Evolutionary conservation across 2,797 vertebrate species (phyloP).

Genomic region (Siniperca scherzeri): DNA sequence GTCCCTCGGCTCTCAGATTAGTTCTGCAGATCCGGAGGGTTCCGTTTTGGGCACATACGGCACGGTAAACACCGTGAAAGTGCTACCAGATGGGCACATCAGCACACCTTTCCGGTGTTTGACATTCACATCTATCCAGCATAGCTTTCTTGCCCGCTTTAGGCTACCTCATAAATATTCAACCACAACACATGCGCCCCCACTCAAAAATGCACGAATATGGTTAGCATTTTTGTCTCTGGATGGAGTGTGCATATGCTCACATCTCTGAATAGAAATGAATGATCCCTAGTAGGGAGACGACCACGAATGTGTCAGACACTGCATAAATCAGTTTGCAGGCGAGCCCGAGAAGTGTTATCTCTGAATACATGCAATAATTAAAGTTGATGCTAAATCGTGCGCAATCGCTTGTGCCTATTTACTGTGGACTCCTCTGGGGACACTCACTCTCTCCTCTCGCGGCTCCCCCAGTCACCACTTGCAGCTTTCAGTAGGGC

Average conservation of each 20-base stretch:
- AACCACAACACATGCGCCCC: constrained; percentile 78
- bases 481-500: constrained; percentile 69
- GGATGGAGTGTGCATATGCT: constrained; percentile 59
- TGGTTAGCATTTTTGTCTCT: constrained; percentile 56
- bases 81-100: constrained; percentile 84
- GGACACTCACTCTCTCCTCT: constrained; percentile 47
- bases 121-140: constrained; percentile 71
- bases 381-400: constrained; percentile 77
- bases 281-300: constrained; percentile 41
- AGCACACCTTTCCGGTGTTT: constrained; percentile 81
- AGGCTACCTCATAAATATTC: constrained; percentile 83
- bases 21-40: constrained; percentile 79
- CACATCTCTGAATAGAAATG: constrained; percentile 67
- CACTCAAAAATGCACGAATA: constrained; percentile 69
- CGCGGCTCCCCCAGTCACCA: constrained; percentile 51
- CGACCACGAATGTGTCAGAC: constrained; percentile 56
- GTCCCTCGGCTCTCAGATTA: constrained; percentile 73
- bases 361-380: constrained; percentile 75
- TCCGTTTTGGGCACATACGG: constrained; percentile 77
- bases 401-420: constrained; percentile 69
- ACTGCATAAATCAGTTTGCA: constrained; percentile 70
- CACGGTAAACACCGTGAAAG: constrained; percentile 81
- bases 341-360: constrained; percentile 67
- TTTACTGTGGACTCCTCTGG: constrained; percentile 69
- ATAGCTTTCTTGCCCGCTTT: constrained; percentile 61